Percentiles rank a stretch among this genome's conserved stretches.
Evolutionary conservation across 2,113 vertebrate genomes (phyloP).

Genomic region (Embiotoca jacksoni): DNA sequence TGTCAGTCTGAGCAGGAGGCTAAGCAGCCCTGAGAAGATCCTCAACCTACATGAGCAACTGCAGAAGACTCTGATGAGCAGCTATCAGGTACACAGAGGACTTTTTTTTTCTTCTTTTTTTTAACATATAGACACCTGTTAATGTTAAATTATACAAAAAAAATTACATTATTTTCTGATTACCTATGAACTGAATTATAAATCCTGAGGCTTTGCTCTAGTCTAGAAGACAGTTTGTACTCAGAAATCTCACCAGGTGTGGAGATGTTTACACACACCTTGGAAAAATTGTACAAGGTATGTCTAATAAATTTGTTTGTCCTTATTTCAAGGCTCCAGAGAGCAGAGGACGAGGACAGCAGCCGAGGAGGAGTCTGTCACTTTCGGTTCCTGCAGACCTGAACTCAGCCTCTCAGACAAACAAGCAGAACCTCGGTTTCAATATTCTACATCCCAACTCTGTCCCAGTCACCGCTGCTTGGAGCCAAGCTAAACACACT

Average conservation of each 20-base stretch:
- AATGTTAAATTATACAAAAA: neutral
- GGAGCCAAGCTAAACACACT: conserved; percentile 12
- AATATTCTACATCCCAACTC: neutral
- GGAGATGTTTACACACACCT: neutral
- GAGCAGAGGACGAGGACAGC: conserved; percentile 53
- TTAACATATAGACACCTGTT: neutral
- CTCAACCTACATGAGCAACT: conserved; percentile 78
- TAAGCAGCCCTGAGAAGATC: conserved; percentile 79
- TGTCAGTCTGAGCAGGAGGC: conserved; percentile 6
- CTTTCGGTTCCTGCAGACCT: conserved; percentile 43
- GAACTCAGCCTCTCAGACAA: conserved; percentile 22
- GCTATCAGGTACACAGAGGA: conserved; percentile 69
- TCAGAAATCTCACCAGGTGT: neutral
- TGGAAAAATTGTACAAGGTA: too few relatives aligned
- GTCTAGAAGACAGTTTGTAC: neutral
- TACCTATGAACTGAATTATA: neutral
- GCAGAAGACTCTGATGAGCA: conserved; percentile 67
- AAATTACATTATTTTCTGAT: neutral
- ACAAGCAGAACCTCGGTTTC: conserved; percentile 24
- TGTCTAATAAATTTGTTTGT: neutral
- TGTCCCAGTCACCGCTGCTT: conserved; percentile 12
- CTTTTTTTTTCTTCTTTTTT: too few relatives aligned
- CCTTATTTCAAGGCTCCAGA: conserved; percentile 51
- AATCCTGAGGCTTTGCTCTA: neutral
- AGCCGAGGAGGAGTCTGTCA: conserved; percentile 45